Conservation (phyloP, 2,888 invertebrate genomes). For the Xiphydria camelus region DNA sequence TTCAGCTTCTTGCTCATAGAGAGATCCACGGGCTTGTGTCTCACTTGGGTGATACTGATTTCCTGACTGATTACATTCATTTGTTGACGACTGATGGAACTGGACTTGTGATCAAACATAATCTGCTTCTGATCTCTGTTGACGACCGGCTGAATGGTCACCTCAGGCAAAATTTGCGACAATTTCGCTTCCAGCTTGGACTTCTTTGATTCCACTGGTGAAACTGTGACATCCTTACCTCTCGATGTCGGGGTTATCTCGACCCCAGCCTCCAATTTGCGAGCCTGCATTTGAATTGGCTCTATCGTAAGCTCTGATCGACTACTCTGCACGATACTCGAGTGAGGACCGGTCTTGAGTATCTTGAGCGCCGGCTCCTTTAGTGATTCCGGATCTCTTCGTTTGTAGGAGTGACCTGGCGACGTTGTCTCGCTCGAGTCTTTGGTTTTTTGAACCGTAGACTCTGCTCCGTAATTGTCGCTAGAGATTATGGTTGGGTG, state of each 20-base stretch:
- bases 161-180: conserved; percentile 49
- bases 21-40: conserved; percentile 29
- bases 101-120: conserved; percentile 35
- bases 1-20: conserved; percentile 45
- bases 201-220: conserved; percentile 50
- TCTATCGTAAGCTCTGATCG: conserved; percentile 47
- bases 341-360: conserved; percentile 34
- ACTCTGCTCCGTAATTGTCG: conserved; percentile 33
- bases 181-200: conserved; percentile 45
- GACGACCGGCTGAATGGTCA: conserved; percentile 51
- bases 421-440: conserved; percentile 5
- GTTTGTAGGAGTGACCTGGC: conserved; percentile 20
- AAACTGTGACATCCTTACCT: conserved; percentile 47
- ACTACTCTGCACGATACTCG: conserved; percentile 30
- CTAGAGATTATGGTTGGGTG: conserved; percentile 49
- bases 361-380: conserved; percentile 24
- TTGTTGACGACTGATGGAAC: conserved; percentile 42
- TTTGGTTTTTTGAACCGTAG: conserved; percentile 16
- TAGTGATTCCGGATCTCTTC: conserved; percentile 17
- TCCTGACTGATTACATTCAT: conserved; percentile 52
- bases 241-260: conserved; percentile 35
- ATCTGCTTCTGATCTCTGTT: conserved; percentile 33
- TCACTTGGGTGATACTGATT: conserved; percentile 52
- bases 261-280: conserved; percentile 26
- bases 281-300: conserved; percentile 33